These are phyloP conservation scores for Myoxocephalus aenaeus DNA, from an alignment of 2,797 vertebrate species.

Conservation along the genomic window DNA sequence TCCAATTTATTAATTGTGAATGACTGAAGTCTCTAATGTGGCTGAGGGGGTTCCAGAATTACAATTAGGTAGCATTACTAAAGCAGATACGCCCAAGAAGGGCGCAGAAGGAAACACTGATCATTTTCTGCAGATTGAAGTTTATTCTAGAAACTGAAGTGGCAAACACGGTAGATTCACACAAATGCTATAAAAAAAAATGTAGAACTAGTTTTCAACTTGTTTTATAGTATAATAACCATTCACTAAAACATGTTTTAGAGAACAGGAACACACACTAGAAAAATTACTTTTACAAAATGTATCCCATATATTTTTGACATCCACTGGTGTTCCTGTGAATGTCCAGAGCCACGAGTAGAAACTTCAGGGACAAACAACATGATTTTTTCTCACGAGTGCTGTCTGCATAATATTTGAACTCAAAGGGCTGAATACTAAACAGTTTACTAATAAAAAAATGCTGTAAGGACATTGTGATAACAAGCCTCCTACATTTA, in stretches of 20 bases:
- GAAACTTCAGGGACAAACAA: conserved; percentile 18
- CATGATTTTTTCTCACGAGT: conserved; percentile 5
- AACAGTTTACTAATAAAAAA: conserved; percentile 1
- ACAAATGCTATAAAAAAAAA: conserved; percentile 17
- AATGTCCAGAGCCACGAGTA: too few species aligned
- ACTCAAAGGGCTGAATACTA: conserved; percentile 13
- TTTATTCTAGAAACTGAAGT: conserved; percentile 12
- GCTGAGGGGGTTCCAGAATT: conserved; percentile 58
- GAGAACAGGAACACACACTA: background rate
- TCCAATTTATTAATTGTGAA: conserved; percentile 62
- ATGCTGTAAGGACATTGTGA: background rate
- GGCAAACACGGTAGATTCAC: conserved; percentile 32
- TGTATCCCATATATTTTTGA: background rate
- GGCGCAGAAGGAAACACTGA: conserved; percentile 14
- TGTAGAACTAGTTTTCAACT: background rate
- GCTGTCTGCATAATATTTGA: background rate
- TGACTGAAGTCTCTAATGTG: conserved; percentile 51
- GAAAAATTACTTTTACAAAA: conserved; percentile 2
- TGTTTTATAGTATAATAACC: background rate
- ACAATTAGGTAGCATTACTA: conserved; percentile 54
- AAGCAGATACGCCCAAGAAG: conserved; percentile 36
- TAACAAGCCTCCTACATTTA: background rate
- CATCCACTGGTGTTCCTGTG: background rate
- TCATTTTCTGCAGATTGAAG: conserved; percentile 21
- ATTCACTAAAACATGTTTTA: conserved; percentile 1